phyloP scores from a whole-genome alignment of 2,888 invertebrate species.

The Ectemnius lituratus region DNA sequence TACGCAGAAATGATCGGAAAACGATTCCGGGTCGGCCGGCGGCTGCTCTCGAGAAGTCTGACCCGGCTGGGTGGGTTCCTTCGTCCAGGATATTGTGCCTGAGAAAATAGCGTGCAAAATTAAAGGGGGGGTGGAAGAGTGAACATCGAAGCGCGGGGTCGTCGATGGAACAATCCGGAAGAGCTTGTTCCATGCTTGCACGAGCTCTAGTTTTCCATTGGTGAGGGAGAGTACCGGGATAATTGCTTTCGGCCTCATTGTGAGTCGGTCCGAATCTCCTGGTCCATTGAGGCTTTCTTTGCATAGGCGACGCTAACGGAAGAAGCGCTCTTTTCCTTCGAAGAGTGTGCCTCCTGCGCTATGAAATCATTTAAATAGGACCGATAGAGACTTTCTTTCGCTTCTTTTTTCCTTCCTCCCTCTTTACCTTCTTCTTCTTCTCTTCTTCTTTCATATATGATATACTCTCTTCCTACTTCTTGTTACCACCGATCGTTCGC shows the following conservation, averaged over 20 bases:
- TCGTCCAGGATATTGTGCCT: too few relatives aligned
- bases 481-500: too few relatives aligned
- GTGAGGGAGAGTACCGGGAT: conserved; percentile 34
- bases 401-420: not conserved
- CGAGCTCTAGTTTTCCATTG: conserved; percentile 34
- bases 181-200: too few relatives aligned
- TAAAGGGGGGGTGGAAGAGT: too few relatives aligned
- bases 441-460: too few relatives aligned
- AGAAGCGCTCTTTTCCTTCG: not conserved
- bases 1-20: conserved; percentile 5
- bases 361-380: not conserved
- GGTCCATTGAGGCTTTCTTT: conserved; percentile 12
- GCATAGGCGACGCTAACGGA: conserved; percentile 14
- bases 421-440: not conserved
- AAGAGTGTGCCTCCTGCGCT: not conserved
- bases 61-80: not conserved
- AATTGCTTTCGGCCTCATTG: conserved; percentile 54
- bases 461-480: not conserved
- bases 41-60: not conserved
- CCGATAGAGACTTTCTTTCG: not conserved
- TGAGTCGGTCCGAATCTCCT: conserved; percentile 44
- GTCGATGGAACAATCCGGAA: too few relatives aligned
- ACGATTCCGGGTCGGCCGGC: not conserved
- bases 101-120: too few relatives aligned
- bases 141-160: too few relatives aligned